Conservation (phyloP, 2,797 vertebrate genomes). For the Myotis myotis region DNA sequence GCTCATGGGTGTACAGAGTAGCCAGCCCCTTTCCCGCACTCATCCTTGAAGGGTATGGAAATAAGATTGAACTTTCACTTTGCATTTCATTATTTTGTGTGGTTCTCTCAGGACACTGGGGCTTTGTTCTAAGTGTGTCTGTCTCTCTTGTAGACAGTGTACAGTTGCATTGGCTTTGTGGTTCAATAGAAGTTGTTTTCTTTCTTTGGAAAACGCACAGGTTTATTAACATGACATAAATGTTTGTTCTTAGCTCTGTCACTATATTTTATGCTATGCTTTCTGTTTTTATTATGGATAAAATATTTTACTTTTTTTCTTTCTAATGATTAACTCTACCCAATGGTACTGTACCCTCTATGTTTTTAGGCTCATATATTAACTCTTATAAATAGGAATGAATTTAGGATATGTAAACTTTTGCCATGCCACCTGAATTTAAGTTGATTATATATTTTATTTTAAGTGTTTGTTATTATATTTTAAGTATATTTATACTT, state of each 20-base stretch:
- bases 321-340: background rate
- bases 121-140: background rate
- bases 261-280: background rate
- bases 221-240: background rate
- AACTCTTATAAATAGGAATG: background rate
- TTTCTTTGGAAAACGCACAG: background rate
- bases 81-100: background rate
- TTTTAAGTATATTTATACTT: background rate
- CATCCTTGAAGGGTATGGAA: background rate
- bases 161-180: background rate
- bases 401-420: background rate
- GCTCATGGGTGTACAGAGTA: background rate
- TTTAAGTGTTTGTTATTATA: background rate
- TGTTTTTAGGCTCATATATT: background rate
- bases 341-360: background rate
- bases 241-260: background rate
- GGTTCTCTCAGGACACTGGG: background rate
- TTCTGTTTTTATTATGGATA: constrained; percentile 26
- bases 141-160: background rate
- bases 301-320: background rate
- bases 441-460: background rate
- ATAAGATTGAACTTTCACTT: background rate
- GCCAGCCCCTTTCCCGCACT: background rate
- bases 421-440: background rate
- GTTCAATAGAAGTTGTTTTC: background rate